phyloP scores from a whole-genome alignment of 2,888 invertebrate genomes.

The Nymphalis urticae region DNA sequence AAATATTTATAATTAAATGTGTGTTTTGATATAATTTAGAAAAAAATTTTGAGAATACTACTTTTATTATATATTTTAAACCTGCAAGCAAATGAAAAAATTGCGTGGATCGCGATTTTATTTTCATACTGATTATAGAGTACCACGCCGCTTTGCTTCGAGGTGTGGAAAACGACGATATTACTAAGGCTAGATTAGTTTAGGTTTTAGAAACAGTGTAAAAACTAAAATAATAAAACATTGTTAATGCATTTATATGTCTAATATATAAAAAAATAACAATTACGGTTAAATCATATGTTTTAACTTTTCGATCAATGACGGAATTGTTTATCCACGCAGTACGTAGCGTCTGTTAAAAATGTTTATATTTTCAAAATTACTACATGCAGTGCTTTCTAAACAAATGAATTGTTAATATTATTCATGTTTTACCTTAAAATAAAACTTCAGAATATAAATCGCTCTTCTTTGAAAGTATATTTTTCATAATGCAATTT shows the following conservation, averaged over 20 bases:
- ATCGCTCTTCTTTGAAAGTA: background rate
- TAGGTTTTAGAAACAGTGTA: too few species aligned
- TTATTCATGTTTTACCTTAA: background rate
- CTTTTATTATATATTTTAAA: too few species aligned
- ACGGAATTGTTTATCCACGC: conserved; percentile 32
- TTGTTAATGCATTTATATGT: background rate
- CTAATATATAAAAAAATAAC: background rate
- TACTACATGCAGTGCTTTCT: conserved; percentile 14
- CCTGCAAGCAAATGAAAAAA: too few species aligned
- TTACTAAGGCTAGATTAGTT: too few species aligned
- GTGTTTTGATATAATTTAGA: background rate
- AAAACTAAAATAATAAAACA: too few species aligned
- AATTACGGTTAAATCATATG: conserved; percentile 24
- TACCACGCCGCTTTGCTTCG: too few species aligned
- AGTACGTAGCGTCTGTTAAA: conserved; percentile 28
- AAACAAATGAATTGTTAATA: background rate
- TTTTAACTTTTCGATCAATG: conserved; percentile 28
- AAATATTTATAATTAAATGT: too few species aligned
- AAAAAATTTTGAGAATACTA: too few species aligned
- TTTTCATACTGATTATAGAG: too few species aligned
- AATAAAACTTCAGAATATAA: conserved; percentile 1
- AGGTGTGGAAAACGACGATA: too few species aligned
- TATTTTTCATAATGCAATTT: too few species aligned
- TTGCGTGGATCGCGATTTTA: too few species aligned
- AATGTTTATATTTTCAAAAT: conserved; percentile 35